A percentile compares a stretch with the other conserved stretches of the same genome.
Conservation (phyloP, 2,888 invertebrate genomes). For the Parnassius glacialis region DNA sequence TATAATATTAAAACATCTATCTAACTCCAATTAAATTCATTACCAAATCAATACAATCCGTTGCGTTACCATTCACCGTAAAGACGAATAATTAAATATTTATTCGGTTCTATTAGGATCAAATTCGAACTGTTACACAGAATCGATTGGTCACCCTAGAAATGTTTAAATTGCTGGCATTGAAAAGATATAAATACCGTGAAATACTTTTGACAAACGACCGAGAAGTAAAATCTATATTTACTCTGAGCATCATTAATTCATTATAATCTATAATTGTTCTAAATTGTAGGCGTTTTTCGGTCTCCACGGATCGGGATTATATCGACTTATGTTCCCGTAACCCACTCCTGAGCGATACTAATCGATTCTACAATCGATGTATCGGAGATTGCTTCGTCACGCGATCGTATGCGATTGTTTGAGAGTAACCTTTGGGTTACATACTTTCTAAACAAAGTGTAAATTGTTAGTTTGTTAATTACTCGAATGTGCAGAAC, state of each 20-base stretch:
- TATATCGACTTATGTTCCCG: constrained; percentile 44
- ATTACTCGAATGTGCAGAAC: constrained; percentile 13
- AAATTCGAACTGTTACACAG: constrained; percentile 58
- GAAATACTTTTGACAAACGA: constrained; percentile 69
- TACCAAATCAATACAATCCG: constrained; percentile 61
- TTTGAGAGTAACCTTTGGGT: constrained; percentile 30
- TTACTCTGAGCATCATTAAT: constrained; percentile 53
- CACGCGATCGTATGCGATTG: constrained; percentile 51
- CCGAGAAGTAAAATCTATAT: constrained; percentile 57
- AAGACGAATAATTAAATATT: constrained; percentile 75
- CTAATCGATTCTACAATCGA: constrained; percentile 61
- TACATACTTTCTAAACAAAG: constrained; percentile 35
- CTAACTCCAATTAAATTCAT: constrained; percentile 61
- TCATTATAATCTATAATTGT: constrained; percentile 68
- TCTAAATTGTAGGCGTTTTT: constrained; percentile 58
- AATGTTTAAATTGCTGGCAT: constrained; percentile 63
- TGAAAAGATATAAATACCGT: constrained; percentile 57
- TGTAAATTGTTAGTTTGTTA: constrained; percentile 20
- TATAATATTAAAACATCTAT: constrained; percentile 30
- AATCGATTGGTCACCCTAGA: constrained; percentile 72
- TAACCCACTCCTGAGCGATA: constrained; percentile 54
- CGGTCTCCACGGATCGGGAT: constrained; percentile 43
- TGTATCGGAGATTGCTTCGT: constrained; percentile 52
- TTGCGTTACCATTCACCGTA: constrained; percentile 74
- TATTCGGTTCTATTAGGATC: constrained; percentile 72